Evolutionary conservation across 1,140 invertebrate species (phyloP).

Genomic region (Drosophila insularis): DNA sequence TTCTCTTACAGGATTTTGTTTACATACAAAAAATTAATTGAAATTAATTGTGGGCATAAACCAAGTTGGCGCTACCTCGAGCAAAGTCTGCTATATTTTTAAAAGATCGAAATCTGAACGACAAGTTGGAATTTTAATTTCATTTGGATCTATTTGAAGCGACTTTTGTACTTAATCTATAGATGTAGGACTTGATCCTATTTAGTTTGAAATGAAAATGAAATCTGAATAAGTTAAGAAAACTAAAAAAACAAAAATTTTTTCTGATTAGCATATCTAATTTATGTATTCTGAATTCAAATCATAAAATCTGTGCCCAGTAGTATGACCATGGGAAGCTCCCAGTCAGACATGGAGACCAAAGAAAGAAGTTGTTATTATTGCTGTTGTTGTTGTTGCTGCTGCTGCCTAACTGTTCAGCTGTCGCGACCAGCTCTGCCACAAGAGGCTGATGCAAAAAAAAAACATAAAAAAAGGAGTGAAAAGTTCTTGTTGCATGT

Average conservation of each 20-base stretch:
- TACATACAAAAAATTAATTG: too few species aligned
- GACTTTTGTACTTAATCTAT: too few species aligned
- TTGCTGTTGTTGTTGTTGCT: slow-evolving; percentile 12
- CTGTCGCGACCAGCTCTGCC: slow-evolving; percentile 38
- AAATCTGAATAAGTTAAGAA: too few species aligned
- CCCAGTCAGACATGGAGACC: slow-evolving; percentile 48
- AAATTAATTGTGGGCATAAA: too few species aligned
- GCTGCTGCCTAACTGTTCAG: slow-evolving; percentile 23
- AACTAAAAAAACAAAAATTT: not conserved
- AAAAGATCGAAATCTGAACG: too few species aligned
- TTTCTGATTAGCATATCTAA: not conserved
- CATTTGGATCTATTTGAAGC: too few species aligned
- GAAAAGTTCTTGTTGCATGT: slow-evolving; percentile 28
- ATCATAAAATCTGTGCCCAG: not conserved
- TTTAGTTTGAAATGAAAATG: too few species aligned
- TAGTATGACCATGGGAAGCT: not conserved
- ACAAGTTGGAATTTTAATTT: too few species aligned
- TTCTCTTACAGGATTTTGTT: too few species aligned
- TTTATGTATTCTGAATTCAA: not conserved
- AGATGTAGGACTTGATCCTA: too few species aligned
- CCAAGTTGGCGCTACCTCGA: too few species aligned
- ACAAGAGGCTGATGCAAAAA: slow-evolving; percentile 22
- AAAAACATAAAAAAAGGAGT: not conserved
- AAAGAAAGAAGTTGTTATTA: slow-evolving; percentile 1
- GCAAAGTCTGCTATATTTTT: too few species aligned